Conservation (phyloP, 2,888 invertebrate genomes). For the Perizoma flavofasciatum region DNA sequence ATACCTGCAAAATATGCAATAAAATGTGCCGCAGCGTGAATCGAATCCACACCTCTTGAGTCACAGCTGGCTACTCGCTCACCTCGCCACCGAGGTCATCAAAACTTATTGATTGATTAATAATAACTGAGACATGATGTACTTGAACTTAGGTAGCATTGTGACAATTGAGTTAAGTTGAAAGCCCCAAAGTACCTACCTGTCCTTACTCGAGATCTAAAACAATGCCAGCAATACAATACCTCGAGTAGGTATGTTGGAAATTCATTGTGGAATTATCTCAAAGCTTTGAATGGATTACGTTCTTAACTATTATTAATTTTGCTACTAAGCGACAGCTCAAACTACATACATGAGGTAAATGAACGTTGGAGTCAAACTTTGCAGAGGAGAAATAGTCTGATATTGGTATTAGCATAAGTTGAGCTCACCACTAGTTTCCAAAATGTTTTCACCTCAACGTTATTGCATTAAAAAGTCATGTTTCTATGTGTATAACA, state of each 20-base stretch:
- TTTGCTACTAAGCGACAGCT: conserved; percentile 18
- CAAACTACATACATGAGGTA: conserved; percentile 13
- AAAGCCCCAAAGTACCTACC: conserved; percentile 1
- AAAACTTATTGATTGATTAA: too few species aligned
- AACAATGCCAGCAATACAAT: conserved; percentile 26
- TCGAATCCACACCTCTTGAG: too few species aligned
- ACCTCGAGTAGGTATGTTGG: conserved; percentile 28
- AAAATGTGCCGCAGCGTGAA: too few species aligned
- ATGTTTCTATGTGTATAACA: too few species aligned
- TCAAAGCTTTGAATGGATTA: conserved; percentile 32
- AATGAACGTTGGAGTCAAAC: conserved; percentile 20
- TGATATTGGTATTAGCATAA: conserved; percentile 12
- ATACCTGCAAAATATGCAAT: too few species aligned
- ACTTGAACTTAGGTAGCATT: too few species aligned
- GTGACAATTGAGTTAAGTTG: conserved; percentile 1
- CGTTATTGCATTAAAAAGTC: neutral
- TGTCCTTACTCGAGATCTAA: conserved; percentile 7
- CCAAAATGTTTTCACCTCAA: conserved; percentile 2
- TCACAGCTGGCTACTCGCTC: too few species aligned
- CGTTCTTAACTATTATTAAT: conserved; percentile 34
- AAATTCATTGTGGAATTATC: conserved; percentile 34
- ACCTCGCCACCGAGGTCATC: too few species aligned
- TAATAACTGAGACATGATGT: too few species aligned
- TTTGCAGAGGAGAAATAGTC: conserved; percentile 14
- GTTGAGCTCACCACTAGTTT: conserved; percentile 19